phyloP scores from a whole-genome alignment of 2,797 vertebrate species.

The Poliocrania exsul region DNA sequence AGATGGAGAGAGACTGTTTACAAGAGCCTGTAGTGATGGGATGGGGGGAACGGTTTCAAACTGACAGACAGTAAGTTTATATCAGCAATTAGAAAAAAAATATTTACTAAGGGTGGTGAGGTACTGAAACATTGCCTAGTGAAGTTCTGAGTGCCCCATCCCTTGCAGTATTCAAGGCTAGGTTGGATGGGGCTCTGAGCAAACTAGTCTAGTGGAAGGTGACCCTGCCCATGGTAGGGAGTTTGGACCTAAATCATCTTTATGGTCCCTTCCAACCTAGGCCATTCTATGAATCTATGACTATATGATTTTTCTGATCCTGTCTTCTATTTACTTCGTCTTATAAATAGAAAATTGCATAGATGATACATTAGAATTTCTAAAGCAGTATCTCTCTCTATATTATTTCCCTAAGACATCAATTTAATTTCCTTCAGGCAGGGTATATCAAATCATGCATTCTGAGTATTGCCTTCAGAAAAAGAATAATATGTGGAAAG shows the following conservation, averaged over 20 bases:
- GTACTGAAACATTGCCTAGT: not conserved
- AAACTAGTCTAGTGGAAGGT: not conserved
- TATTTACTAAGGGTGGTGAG: not conserved
- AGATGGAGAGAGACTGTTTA: not conserved
- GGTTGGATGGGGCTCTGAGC: not conserved
- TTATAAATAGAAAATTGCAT: not conserved
- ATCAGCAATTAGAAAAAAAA: not conserved
- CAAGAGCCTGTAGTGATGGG: not conserved
- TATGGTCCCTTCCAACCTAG: not conserved
- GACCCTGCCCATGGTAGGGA: rapidly evolving
- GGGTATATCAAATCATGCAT: not conserved
- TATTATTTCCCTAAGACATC: not conserved
- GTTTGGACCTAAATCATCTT: not conserved
- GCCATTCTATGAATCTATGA: not conserved
- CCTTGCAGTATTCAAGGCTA: not conserved
- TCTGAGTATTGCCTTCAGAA: not conserved
- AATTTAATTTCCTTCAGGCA: not conserved
- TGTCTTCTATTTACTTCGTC: not conserved
- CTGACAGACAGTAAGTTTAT: not conserved
- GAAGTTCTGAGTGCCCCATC: not conserved
- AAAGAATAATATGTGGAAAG: not conserved
- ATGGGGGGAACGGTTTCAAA: not conserved
- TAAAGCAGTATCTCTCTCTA: not conserved
- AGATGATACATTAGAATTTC: not conserved
- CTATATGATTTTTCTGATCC: not conserved